Conservation (phyloP, 1,140 invertebrate species). For the Gryon sp. region DNA sequence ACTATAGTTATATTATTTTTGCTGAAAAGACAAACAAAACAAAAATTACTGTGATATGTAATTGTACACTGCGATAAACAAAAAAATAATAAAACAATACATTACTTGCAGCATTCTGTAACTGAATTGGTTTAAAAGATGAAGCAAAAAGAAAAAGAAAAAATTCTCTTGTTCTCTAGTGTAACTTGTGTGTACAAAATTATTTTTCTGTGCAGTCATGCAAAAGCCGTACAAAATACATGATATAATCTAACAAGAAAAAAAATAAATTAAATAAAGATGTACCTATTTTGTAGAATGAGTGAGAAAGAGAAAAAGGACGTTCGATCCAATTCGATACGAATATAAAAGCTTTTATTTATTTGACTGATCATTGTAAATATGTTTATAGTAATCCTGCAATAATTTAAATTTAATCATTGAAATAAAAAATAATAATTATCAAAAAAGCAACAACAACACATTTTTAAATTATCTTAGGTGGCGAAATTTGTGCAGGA, state of each 20-base stretch:
- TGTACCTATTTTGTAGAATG: conserved; percentile 43
- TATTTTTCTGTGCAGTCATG: conserved; percentile 43
- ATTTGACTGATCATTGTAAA: conserved; percentile 78
- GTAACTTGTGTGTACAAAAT: conserved; percentile 40
- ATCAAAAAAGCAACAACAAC: not conserved
- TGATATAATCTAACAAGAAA: conserved; percentile 6
- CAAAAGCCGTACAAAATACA: conserved; percentile 47
- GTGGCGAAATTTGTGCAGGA: not conserved
- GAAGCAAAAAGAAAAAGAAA: too few species aligned
- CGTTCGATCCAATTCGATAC: conserved; percentile 22
- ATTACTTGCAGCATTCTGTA: conserved; percentile 14
- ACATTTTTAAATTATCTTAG: too few species aligned
- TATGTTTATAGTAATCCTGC: conserved; percentile 69
- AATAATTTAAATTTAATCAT: too few species aligned
- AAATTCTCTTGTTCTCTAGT: conserved; percentile 18
- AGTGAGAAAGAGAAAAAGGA: not conserved
- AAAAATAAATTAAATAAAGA: conserved; percentile 13
- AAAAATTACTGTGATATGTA: conserved; percentile 67
- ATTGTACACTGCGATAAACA: conserved; percentile 40
- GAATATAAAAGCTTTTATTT: conserved; percentile 65
- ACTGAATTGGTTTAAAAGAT: conserved; percentile 12
- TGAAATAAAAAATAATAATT: not conserved
- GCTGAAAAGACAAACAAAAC: conserved; percentile 40
- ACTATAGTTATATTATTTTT: conserved; percentile 49
- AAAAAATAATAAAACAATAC: not conserved